Percentiles rank a stretch among this genome's conserved stretches.
phyloP scores from a whole-genome alignment of 1,140 invertebrate species.

The Caenorhabditis inopinata region DNA sequence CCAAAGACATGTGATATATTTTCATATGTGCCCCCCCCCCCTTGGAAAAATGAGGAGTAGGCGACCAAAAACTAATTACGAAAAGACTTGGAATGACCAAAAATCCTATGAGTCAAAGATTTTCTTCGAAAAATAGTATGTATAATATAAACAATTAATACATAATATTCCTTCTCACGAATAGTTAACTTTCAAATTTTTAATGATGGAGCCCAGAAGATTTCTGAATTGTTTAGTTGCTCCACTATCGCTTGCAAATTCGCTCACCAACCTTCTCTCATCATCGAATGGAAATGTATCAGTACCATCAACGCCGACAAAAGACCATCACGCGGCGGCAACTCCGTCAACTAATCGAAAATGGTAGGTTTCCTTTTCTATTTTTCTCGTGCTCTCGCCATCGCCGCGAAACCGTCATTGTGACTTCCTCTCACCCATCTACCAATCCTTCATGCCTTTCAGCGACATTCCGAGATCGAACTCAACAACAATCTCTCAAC shows the following conservation, averaged over 20 bases:
- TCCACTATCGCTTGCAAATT: neutral
- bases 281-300: neutral
- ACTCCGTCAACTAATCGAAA: neutral
- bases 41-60: too few species aligned
- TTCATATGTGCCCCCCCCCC: too few species aligned
- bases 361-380: neutral
- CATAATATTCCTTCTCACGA: too few species aligned
- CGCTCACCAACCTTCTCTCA: neutral
- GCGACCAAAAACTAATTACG: too few species aligned
- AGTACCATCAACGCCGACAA: neutral
- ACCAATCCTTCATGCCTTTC: neutral
- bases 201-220: too few species aligned
- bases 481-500: conserved; percentile 1
- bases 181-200: too few species aligned
- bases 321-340: conserved; percentile 10
- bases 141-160: too few species aligned
- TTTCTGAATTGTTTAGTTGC: neutral
- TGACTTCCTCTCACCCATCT: neutral
- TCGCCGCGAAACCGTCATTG: neutral
- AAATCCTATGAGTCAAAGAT: too few species aligned
- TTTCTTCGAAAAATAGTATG: too few species aligned
- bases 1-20: too few species aligned
- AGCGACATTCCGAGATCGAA: neutral
- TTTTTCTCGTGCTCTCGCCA: neutral
- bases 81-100: too few species aligned